Evolutionary conservation across 2,888 invertebrate species (phyloP), one percentile per base, ranked within the genome.

Genomic region (Scotopteryx bipunctaria): DNA sequence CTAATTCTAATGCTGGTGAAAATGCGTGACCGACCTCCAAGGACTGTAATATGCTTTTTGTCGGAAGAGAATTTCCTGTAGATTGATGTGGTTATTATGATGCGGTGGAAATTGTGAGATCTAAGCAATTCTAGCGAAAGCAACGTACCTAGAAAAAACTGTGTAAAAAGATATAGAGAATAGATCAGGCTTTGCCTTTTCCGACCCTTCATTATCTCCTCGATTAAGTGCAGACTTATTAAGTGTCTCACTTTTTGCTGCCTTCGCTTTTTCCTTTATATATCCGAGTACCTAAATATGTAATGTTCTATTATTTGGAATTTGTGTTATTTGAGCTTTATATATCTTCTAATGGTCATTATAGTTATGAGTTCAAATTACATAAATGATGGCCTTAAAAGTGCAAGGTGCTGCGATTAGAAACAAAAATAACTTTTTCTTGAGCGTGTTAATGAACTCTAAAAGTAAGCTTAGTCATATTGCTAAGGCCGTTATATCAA

Each of bases 41-140:
- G 56, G 58, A 55, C 57, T 52, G 42, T 59, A 58, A 60, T 59
- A 55, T 32, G 53, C 46, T 63, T 61, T 61, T 63, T 60, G 55
- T 54, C 46, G 49, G 50, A 55, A 58, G 49, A 35, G 37, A 54
- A 51, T 60, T 63, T 60, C 53, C 50, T 55, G 32, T 11, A 56
- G 49, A 57, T 59, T 57, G 58, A 55, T 58, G 58, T 50, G 38
- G 48, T 33, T 50, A 58, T 62, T 58, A 55, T 53, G 54, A 53
- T 54, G 55, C 50, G 59, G 38, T 54, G 50, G 55, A 53, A 51
- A 44, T 55, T 52, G 47, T 56, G 36, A 25, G 46, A 50, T 61
- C 44, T 38, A 50, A 51, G 57, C 40, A 43, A 25, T 46, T 46
- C 25, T 19, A 38, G 46, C n/a, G 32, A 52, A 37, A 15, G 41